A percentile compares a stretch with the other conserved stretches of the same genome.
Conservation (phyloP, 2,113 vertebrate species). For the Trichomycterus rosablanca region DNA sequence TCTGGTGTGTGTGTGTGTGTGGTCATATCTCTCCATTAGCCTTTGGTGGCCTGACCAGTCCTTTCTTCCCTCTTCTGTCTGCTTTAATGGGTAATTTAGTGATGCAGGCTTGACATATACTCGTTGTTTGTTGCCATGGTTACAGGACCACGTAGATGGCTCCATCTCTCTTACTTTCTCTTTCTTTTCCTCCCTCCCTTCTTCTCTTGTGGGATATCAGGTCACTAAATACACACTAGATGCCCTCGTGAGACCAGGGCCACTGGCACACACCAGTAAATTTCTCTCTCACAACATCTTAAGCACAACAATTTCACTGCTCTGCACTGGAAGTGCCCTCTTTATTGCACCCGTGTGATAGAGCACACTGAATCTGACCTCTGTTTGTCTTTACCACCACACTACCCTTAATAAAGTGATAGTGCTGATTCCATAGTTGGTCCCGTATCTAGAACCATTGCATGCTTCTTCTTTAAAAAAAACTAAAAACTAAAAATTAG, state of each 20-base stretch:
- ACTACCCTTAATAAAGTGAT: too few species aligned
- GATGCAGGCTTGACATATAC: conserved; percentile 74
- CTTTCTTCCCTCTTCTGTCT: conserved; percentile 60
- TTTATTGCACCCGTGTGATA: not conserved
- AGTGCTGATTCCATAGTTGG: too few species aligned
- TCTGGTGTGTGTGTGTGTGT: conserved; percentile 56
- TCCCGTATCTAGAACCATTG: too few species aligned
- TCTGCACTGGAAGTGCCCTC: conserved; percentile 6
- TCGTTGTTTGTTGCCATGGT: conserved; percentile 79
- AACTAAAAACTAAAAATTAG: too few species aligned
- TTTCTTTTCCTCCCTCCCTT: conserved; percentile 66
- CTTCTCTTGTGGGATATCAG: conserved; percentile 33
- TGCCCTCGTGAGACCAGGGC: conserved; percentile 31
- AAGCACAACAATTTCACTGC: conserved; percentile 12
- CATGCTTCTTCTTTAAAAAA: too few species aligned
- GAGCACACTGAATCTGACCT: conserved; percentile 10
- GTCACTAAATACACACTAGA: conserved; percentile 36
- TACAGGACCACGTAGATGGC: conserved; percentile 69
- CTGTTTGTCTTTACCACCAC: too few species aligned
- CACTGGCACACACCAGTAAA: conserved; percentile 11
- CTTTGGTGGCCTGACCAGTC: conserved; percentile 67
- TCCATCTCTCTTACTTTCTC: conserved; percentile 66
- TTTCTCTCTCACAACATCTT: conserved; percentile 20
- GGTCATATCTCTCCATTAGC: conserved; percentile 72
- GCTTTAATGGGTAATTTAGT: conserved; percentile 78